Evolutionary conservation across 1,140 invertebrate genomes (phyloP).

Genomic region (Drosophila sproati): DNA sequence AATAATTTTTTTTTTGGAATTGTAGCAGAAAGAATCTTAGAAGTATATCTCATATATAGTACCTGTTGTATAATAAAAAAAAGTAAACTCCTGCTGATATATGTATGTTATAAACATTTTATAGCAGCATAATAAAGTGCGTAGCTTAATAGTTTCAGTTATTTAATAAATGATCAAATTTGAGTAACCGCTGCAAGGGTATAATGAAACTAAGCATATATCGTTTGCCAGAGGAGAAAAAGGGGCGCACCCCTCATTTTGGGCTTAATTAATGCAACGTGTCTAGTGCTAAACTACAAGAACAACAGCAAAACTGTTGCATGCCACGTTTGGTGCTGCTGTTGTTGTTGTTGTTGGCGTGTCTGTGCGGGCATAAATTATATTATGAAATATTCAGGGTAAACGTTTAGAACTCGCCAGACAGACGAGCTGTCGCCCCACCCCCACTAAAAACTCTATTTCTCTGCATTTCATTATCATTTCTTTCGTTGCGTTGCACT

Average conservation of each 20-base stretch:
- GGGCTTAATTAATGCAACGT: conserved; percentile 75
- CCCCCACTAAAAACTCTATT: conserved; percentile 1
- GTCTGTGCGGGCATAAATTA: conserved; percentile 63
- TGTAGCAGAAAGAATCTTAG: no score
- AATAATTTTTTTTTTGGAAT: no score
- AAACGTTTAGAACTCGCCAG: conserved; percentile 59
- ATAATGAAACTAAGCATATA: neutral
- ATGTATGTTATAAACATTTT: no score
- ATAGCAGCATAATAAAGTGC: no score
- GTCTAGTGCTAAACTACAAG: conserved; percentile 50
- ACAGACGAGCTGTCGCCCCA: neutral
- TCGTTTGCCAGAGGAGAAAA: neutral
- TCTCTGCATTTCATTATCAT: conserved; percentile 7
- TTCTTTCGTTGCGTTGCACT: conserved; percentile 17
- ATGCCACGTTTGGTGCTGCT: conserved; percentile 6
- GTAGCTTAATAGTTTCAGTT: neutral
- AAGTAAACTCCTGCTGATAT: no score
- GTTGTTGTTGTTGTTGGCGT: conserved; percentile 33
- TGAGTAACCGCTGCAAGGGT: neutral
- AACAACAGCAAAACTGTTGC: conserved; percentile 37
- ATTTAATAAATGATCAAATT: neutral
- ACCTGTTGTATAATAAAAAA: no score
- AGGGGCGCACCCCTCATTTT: conserved; percentile 53
- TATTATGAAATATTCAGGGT: conserved; percentile 73
- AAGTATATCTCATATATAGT: no score